Percentiles rank a stretch among this genome's conserved stretches.
phyloP scores from a whole-genome alignment of 1,140 invertebrate genomes.

The Drosophila willistoni region DNA sequence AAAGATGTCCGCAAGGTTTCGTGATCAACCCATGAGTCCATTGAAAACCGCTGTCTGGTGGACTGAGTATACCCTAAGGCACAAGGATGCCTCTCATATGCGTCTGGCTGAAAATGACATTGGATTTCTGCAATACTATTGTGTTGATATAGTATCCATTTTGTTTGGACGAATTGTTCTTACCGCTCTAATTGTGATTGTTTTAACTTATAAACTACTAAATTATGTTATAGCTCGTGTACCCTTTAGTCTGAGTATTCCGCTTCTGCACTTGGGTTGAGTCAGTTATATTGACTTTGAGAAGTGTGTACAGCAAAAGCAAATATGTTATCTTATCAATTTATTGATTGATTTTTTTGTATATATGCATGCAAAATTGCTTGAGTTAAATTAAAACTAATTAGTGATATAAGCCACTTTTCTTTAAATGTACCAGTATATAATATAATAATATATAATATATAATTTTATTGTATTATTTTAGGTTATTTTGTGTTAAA shows the following conservation, averaged over 20 bases:
- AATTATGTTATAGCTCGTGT: neutral
- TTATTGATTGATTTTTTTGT: no score
- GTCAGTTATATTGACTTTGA: no score
- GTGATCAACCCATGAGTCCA: slow-evolving; percentile 84
- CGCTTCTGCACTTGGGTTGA: neutral
- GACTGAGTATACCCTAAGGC: slow-evolving; percentile 85
- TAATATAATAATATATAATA: no score
- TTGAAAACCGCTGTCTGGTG: slow-evolving; percentile 86
- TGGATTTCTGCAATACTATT: neutral
- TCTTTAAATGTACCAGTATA: no score
- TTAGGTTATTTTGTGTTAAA: no score
- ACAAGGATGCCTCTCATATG: slow-evolving; percentile 81
- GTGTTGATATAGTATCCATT: slow-evolving; percentile 1
- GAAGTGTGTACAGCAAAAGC: no score
- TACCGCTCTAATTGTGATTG: neutral
- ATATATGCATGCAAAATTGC: no score
- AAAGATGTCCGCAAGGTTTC: slow-evolving; percentile 83
- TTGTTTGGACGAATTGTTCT: slow-evolving; percentile 5
- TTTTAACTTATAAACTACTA: neutral
- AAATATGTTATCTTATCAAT: no score
- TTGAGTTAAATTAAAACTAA: no score
- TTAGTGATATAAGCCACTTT: no score
- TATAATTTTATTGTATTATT: no score
- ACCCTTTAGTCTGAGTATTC: neutral
- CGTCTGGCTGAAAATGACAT: slow-evolving; percentile 64